Evolutionary conservation across 2,113 vertebrate genomes (phyloP).

Genomic region (Aepyceros melampus): DNA sequence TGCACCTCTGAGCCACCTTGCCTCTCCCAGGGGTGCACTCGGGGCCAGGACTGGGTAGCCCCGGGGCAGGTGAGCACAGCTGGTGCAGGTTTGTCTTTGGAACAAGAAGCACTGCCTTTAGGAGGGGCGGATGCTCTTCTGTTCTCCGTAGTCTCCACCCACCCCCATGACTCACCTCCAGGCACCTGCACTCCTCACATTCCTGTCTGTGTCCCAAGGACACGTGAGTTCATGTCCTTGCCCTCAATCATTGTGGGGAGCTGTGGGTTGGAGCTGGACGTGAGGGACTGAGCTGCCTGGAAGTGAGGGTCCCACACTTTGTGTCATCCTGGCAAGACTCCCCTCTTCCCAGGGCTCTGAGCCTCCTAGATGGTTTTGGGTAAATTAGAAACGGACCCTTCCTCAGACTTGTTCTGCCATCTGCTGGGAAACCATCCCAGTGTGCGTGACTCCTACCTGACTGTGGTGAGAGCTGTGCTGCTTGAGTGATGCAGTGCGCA

Average conservation of each 20-base stretch:
- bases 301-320: neutral
- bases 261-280: neutral
- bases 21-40: neutral
- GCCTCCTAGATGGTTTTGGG: neutral
- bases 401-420: neutral
- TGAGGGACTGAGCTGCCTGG: neutral
- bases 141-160: neutral
- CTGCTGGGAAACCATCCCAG: neutral
- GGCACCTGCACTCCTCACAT: neutral
- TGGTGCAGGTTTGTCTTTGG: neutral
- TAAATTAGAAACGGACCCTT: neutral
- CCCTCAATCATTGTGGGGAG: neutral
- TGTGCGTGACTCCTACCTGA: neutral
- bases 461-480: too few relatives aligned
- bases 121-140: neutral
- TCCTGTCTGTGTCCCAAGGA: neutral
- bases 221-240: neutral
- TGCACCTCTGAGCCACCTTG: neutral
- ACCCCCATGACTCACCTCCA: neutral
- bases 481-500: neutral
- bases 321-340: neutral
- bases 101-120: neutral
- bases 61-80: fast-evolving
- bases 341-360: neutral
- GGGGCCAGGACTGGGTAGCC: neutral